Percentiles rank a stretch among this genome's conserved stretches.
Conservation (phyloP, 2,113 vertebrate genomes). For the Amazona guildingii region DNA sequence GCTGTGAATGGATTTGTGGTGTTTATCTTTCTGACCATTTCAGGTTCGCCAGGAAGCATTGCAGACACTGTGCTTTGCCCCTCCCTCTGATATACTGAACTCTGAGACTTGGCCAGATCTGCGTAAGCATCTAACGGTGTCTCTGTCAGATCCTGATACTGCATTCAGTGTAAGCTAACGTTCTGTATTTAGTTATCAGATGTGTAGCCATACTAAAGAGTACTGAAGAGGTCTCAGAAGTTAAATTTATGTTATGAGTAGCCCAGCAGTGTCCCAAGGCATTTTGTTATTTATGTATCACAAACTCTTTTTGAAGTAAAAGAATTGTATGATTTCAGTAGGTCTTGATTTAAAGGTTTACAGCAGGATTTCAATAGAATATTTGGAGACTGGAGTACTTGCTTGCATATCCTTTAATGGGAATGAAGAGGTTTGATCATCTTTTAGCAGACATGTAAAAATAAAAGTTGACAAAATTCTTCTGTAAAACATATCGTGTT, state of each 20-base stretch:
- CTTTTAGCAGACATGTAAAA: accelerated
- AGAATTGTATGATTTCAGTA: neutral
- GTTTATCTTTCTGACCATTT: neutral
- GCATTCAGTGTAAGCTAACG: conserved; percentile 83
- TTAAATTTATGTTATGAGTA: neutral
- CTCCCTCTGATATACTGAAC: conserved; percentile 88
- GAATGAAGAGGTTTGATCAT: neutral
- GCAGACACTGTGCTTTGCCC: conserved; percentile 82
- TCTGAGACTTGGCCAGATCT: conserved; percentile 89
- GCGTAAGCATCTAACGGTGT: conserved; percentile 78
- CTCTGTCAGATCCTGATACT: conserved; percentile 84
- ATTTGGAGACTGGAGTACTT: neutral
- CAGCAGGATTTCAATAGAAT: neutral
- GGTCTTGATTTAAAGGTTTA: neutral
- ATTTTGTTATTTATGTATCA: neutral
- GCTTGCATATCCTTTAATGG: neutral
- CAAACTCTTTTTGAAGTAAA: neutral
- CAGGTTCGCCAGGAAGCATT: conserved; percentile 90
- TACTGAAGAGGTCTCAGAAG: neutral
- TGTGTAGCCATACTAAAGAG: neutral
- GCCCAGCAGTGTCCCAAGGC: neutral
- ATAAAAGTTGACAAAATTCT: neutral
- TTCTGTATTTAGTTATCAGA: neutral
- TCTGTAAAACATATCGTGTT: neutral
- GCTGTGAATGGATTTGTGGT: neutral